Evolutionary conservation across 2,797 vertebrate genomes (phyloP), one percentile per base, ranked within the genome.

Genomic region (Enteromius unitaeniatus): DNA sequence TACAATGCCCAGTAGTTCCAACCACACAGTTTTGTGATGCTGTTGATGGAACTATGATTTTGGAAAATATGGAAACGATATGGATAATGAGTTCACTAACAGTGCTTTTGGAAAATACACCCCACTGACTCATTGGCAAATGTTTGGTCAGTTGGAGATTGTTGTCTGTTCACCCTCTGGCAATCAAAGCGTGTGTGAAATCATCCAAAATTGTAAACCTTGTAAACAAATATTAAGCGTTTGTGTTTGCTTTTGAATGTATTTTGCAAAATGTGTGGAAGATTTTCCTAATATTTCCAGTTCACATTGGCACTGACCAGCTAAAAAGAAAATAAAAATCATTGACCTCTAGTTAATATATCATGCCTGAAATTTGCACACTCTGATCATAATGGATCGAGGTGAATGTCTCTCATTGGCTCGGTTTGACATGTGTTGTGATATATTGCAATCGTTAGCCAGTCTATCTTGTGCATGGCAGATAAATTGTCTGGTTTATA

Each of bases 401-500:
- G n/a, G 67, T 82, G 42, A 69, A 80, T 79, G 62, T 82, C n/a
- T 83, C 64, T 58, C 51, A 37, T 72, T 67, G 76, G 55, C 58
- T 73, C 70, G 45, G 68, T 64, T 64, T 60, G 34, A 40, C 51
- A 40, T 67, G 77, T 6, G 65, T 74, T 75, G 13, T 79, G 78
- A 81, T 83, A 49, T 81, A 70, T 73, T 77, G 49, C 55, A 47
- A 64, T 74, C 13, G 13, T 72, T 53, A 73, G 53, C 58, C 31
- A 34, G 34, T 53, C 64, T 58, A 34, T 72, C 49, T 37, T 19
- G 34, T 19, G 77, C 69, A 74, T 82, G 86, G 70, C 75, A 82
- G 81, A 87, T 55, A 53, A 79, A 87, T 75, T 79, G 58, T 17
- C 28, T 62, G 53, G 15, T 85, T 86, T 85, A 86, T 86, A 84